Evolutionary conservation across 2,888 invertebrate genomes (phyloP).

Genomic region (Perdita meconis): DNA sequence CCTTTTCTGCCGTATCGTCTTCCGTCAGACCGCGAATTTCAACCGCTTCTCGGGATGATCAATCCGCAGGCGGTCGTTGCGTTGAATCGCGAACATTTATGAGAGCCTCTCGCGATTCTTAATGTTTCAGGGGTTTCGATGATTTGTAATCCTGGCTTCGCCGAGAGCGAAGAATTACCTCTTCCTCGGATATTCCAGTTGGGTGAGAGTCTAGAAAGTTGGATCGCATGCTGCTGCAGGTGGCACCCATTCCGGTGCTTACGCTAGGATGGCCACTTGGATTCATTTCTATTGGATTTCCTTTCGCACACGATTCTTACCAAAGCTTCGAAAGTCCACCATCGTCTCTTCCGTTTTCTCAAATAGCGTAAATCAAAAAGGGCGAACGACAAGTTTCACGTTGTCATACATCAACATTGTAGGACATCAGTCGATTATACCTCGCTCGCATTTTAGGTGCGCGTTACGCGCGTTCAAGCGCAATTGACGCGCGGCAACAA

Average conservation of each 20-base stretch:
- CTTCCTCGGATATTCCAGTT: too few species aligned
- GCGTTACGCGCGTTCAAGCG: slow-evolving; percentile 66
- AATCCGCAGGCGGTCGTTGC: neutral
- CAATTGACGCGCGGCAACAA: slow-evolving; percentile 76
- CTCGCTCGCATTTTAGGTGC: slow-evolving; percentile 63
- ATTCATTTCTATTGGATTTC: too few species aligned
- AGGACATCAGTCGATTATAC: slow-evolving; percentile 70
- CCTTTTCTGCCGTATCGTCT: neutral
- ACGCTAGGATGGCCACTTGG: too few species aligned
- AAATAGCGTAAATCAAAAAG: slow-evolving; percentile 34
- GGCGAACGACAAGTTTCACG: slow-evolving; percentile 33
- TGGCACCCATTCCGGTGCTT: too few species aligned
- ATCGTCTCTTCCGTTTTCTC: neutral
- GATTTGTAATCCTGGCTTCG: neutral
- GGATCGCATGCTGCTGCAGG: too few species aligned
- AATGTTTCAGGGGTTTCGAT: too few species aligned
- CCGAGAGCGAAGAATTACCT: too few species aligned
- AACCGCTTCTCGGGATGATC: neutral
- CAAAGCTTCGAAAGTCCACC: too few species aligned
- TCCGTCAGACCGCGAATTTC: slow-evolving; percentile 3
- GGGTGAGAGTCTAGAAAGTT: too few species aligned
- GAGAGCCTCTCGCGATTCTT: too few species aligned
- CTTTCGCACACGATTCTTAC: too few species aligned
- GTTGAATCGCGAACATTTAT: neutral
- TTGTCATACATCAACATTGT: slow-evolving; percentile 56